A percentile compares a stretch with the other conserved stretches of the same genome.
Conservation (phyloP, 2,797 vertebrate genomes). For the Limosa lapponica region DNA sequence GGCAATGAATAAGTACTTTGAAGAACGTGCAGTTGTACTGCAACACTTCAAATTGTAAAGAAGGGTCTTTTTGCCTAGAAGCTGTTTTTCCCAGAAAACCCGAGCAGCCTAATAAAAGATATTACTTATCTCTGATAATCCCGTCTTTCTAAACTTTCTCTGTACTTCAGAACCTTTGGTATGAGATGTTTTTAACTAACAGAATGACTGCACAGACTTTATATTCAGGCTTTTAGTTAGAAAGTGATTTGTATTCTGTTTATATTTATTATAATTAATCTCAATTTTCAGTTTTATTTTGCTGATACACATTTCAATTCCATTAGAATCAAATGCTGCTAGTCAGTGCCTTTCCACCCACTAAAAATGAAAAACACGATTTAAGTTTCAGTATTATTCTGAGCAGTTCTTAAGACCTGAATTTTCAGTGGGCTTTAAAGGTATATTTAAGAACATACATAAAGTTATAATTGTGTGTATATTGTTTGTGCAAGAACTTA, state of each 20-base stretch:
- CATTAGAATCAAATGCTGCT: background rate
- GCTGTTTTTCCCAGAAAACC: background rate
- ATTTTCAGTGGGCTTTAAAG: background rate
- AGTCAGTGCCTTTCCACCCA: background rate
- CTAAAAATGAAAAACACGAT: background rate
- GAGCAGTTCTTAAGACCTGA: background rate
- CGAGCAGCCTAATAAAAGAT: background rate
- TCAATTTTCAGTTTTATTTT: constrained; percentile 16
- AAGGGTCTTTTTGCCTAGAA: background rate
- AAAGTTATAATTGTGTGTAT: background rate
- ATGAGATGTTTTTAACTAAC: background rate
- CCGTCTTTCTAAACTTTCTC: background rate
- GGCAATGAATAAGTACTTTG: background rate
- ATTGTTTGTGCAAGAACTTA: background rate
- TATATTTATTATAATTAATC: background rate
- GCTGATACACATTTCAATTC: background rate
- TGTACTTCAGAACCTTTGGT: background rate
- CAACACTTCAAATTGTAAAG: background rate
- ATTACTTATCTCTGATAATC: background rate
- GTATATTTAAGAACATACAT: background rate
- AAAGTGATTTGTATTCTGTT: background rate
- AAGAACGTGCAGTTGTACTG: background rate
- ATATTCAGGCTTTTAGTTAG: background rate
- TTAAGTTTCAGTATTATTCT: background rate
- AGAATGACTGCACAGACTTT: background rate